Evolutionary conservation across 2,113 vertebrate genomes (phyloP), one percentile per base, ranked within the genome.

Genomic region (Terrapene triunguis): DNA sequence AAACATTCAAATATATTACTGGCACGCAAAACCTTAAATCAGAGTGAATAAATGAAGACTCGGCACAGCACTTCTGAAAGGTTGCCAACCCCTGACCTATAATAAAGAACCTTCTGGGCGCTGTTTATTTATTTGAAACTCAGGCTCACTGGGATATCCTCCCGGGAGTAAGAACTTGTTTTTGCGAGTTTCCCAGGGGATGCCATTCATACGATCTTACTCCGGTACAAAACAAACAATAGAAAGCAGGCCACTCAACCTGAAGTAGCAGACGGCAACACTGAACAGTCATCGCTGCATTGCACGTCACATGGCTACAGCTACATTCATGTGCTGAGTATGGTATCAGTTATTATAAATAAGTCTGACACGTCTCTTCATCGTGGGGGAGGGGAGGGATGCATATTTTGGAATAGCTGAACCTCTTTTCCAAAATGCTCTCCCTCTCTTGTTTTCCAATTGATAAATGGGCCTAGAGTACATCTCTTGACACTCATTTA

Each of bases 241-340:
- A 78, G 74, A 78, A 29, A 14, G 9, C 29, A 24, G 32, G 76
- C 50, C 54, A 65, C 69, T 74, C 0, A 3, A 3, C 42, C 51
- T 0, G 2, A 72, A n/a, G 8, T 55, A 91, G 83, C 83, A 27
- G 50, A 9, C 0, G 0, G 38, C 42, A 87, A 57, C 90, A 16
- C 29, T 4, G 16, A 35, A 17, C 47, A 16, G 16, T 10, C 47
- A 55, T 0, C 0, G 24, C 19, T 0, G 1, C 48, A 74, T 82
- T 27, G 69, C 53, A 69, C 44, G 14, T 50, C 8, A 4, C 6
- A 1, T 78, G 24, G 25, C 25, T 38, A 38, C 27, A 80, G 16
- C n/a, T 51, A 44, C 50, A 17, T 5, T 69, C 44, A 17, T 27
- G 48, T 59, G 42, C 44, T 25, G 72, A 65, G 84, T 1, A 6